phyloP scores from a whole-genome alignment of 1,140 invertebrate species.

The Glomeris maerens region DNA sequence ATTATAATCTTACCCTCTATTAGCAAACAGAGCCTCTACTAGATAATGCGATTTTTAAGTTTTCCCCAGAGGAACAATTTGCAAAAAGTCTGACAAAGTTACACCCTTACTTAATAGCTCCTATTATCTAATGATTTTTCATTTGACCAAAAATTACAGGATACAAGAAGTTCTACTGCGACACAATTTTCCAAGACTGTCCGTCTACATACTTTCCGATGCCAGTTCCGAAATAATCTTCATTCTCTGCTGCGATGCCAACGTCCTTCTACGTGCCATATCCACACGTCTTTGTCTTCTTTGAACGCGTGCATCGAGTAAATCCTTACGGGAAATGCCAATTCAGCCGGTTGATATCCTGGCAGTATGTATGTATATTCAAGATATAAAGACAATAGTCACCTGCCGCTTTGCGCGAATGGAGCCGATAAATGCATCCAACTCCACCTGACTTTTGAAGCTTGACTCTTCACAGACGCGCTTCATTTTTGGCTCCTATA shows the following conservation, averaged over 20 bases:
- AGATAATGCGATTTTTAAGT: too few relatives aligned
- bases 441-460: conserved; percentile 45
- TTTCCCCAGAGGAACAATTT: too few relatives aligned
- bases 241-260: conserved; percentile 83
- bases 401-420: conserved; percentile 45
- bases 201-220: conserved; percentile 4
- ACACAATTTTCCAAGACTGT: background rate
- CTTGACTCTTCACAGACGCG: conserved; percentile 33
- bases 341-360: too few relatives aligned
- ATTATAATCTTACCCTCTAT: too few relatives aligned
- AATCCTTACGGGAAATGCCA: conserved; percentile 31
- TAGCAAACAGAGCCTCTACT: too few relatives aligned
- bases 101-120: too few relatives aligned
- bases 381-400: too few relatives aligned
- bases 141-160: background rate
- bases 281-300: conserved; percentile 66
- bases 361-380: too few relatives aligned
- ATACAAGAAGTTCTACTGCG: background rate
- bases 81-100: too few relatives aligned
- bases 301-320: conserved; percentile 47
- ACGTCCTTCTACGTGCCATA: conserved; percentile 73
- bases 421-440: conserved; percentile 51
- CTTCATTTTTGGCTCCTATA: conserved; percentile 33
- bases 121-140: too few relatives aligned
- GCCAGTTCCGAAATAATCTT: conserved; percentile 52